Base-by-base conservation (phyloP, 2,888 invertebrate genomes). In the Amblyjoppa fuscipennis region DNA sequence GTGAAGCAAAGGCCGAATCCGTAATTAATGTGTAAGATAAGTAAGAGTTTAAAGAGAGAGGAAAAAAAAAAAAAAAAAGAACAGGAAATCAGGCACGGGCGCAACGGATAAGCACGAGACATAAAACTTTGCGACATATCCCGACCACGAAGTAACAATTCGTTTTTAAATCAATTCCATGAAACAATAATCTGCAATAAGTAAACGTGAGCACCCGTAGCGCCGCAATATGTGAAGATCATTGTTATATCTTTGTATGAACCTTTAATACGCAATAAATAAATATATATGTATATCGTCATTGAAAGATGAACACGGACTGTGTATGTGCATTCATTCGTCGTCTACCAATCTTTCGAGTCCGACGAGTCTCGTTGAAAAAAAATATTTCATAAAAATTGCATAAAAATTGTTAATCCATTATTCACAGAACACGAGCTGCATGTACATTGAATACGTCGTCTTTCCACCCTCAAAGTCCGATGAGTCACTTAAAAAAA, bases 171-270 rank as follows among this genome's bases (percentile, higher is more conserved):
- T 84, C 84, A 77, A 81, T 76, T 82, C 80, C 87, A 88, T 74
- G 81, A 79, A 85, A 85, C 70, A 79, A 85, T 81, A 81, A 84
- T 74, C 76, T 53, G 74, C 83, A 83, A 83, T 78, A 81, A 82
- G 84, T 85, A 84, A 87, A 88, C 87, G 87, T 88, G 87, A 88
- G 88, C 88, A 88, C 87, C 87, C 88, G 90, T 91, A 89, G 88
- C 89, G 88, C 87, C 89, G 89, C 89, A 88, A 87, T 87, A 89
- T 86, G 89, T 89, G 89, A 89, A 89, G 86, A 90, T 90, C 90
- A 90, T 91, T 91, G 91, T 92, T 91, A 91, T 92, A 91, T 91
- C 90, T 92, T 92, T 92, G 91, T 92, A 92, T 90, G 90, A 88
- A 91, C 91, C 91, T 92, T 91, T 91, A 91, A 90, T 92, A 92